These are phyloP conservation scores for Musca domestica DNA, from an alignment of 1,140 invertebrate genomes.

Conservation along the genomic window DNA sequence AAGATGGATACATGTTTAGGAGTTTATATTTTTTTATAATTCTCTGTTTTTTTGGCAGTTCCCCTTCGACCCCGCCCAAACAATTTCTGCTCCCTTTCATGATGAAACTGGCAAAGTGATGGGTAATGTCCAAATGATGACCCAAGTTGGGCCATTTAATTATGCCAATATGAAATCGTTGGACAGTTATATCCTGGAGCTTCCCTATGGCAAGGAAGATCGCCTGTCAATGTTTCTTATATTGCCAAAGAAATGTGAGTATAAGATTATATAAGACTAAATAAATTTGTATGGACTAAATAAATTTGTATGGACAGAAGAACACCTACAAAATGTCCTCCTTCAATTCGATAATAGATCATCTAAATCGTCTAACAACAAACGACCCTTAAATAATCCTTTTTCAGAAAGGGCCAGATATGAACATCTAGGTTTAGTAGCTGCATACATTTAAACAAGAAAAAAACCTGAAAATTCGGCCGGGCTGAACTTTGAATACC, in stretches of 20 bases:
- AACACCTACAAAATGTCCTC: too few species aligned
- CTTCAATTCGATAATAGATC: too few species aligned
- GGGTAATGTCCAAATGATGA: conserved; percentile 65
- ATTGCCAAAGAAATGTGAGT: conserved; percentile 15
- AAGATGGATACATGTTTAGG: not conserved
- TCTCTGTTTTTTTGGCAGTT: conserved; percentile 27
- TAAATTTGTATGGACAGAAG: too few species aligned
- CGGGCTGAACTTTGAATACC: too few species aligned
- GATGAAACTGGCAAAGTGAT: conserved; percentile 56
- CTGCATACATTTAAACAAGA: too few species aligned
- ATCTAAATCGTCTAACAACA: too few species aligned
- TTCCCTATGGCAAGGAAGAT: conserved; percentile 64
- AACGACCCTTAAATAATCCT: too few species aligned
- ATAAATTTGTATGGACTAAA: too few species aligned
- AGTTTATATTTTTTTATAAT: not conserved
- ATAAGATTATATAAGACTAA: too few species aligned
- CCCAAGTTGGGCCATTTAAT: conserved; percentile 57
- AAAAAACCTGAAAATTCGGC: too few species aligned
- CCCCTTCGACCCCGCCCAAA: conserved; percentile 67
- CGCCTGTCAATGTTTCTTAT: conserved; percentile 26
- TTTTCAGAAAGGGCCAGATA: too few species aligned
- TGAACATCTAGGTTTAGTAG: too few species aligned
- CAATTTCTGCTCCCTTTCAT: conserved; percentile 58
- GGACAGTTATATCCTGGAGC: conserved; percentile 65
- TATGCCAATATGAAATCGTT: conserved; percentile 58